phyloP scores from a whole-genome alignment of 2,113 vertebrate species.

The Oxygymnocypris stewartii region DNA sequence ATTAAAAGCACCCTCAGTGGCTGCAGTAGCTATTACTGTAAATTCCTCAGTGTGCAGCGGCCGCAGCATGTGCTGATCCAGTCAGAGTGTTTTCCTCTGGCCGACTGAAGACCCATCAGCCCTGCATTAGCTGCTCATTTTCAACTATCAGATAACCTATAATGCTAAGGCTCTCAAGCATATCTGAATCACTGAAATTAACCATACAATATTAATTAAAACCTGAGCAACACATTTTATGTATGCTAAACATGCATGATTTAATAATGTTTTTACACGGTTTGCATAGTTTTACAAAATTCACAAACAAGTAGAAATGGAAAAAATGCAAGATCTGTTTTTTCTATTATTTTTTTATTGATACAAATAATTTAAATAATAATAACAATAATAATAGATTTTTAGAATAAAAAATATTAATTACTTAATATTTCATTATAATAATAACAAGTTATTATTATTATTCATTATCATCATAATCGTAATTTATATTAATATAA shows the following conservation, averaged over 20 bases:
- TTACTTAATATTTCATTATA: background rate
- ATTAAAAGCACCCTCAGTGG: slow-evolving; percentile 46
- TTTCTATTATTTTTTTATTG: background rate
- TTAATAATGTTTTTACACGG: background rate
- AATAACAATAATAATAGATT: background rate
- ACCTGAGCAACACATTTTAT: background rate
- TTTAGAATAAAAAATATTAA: background rate
- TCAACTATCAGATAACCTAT: slow-evolving; percentile 3
- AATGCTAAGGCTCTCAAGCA: background rate
- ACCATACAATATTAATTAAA: slow-evolving; percentile 21
- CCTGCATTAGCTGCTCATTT: slow-evolving; percentile 14
- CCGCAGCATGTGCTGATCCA: slow-evolving; percentile 3
- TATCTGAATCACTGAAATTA: background rate
- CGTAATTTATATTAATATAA: background rate
- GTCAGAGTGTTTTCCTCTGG: slow-evolving; percentile 7
- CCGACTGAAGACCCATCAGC: background rate
- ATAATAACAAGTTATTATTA: background rate
- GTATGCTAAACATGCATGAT: background rate
- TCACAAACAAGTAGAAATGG: background rate
- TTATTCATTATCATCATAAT: accelerated
- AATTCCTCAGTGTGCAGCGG: slow-evolving; percentile 12
- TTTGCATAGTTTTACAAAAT: background rate
- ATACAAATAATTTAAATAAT: no score
- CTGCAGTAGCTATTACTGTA: slow-evolving; percentile 18
- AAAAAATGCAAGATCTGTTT: background rate